Percentiles rank a stretch among this genome's conserved stretches.
Evolutionary conservation across 2,888 invertebrate genomes (phyloP).

Genomic region (Congeria kusceri): DNA sequence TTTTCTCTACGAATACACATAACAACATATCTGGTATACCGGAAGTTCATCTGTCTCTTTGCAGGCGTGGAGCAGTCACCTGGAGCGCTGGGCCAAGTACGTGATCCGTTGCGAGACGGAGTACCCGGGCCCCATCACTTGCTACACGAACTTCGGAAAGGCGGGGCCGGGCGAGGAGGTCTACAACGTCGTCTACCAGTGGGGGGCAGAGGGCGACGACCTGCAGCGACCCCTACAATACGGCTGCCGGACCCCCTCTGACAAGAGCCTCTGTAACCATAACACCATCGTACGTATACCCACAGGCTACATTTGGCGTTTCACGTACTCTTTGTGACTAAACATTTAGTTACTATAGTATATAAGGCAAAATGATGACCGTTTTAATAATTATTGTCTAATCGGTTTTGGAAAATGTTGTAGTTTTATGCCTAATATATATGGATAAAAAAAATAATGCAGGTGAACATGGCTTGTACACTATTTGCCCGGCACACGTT

Average conservation of each 20-base stretch:
- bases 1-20: too few species aligned
- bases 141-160: constrained; percentile 76
- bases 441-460: too few species aligned
- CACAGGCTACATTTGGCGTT: too few species aligned
- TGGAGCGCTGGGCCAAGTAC: constrained; percentile 74
- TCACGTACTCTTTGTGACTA: too few species aligned
- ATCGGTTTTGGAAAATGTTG: too few species aligned
- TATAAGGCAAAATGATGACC: too few species aligned
- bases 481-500: too few species aligned
- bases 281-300: constrained; percentile 73
- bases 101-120: constrained; percentile 75
- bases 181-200: constrained; percentile 73
- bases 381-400: too few species aligned
- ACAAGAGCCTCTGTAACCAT: constrained; percentile 74
- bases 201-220: constrained; percentile 72
- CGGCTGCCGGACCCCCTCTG: constrained; percentile 77
- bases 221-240: constrained; percentile 54
- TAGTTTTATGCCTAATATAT: too few species aligned
- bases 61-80: constrained; percentile 71
- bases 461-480: too few species aligned
- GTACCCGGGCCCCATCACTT: constrained; percentile 75
- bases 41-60: constrained; percentile 16
- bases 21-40: too few species aligned
- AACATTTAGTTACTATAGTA: too few species aligned
- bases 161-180: constrained; percentile 63